Evolutionary conservation across 2,797 vertebrate genomes (phyloP), one percentile per base, ranked within the genome.

Genomic region (Catostomus latipinnis): DNA sequence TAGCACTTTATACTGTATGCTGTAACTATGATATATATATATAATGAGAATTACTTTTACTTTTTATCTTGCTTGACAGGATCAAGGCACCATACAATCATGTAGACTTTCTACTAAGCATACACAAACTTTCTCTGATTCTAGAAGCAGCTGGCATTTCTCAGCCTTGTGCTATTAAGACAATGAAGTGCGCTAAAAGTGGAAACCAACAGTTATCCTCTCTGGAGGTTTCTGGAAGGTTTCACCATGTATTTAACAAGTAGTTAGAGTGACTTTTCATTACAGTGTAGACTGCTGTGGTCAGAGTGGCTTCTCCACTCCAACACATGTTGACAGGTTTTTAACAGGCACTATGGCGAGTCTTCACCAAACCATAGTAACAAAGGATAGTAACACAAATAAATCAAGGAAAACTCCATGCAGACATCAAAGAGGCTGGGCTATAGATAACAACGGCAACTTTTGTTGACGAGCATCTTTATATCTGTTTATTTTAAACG

Each of bases 141-240:
- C 65, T 65, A 76, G 82, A 81, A 77, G 75, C 87, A 88, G 88
- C 84, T 87, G 87, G 69, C 57, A 79, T 78, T 85, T 86, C 84
- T 85, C 81, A 82, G 87, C 78, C 81, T 86, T 86, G 86, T 75
- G 79, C 3, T 78, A 76, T 78, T 86, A 67, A 91, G 90, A 95
- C 94, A 95, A 95, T 93, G 91, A 88, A 84, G 84, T 62, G 34
- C 8, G 81, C 93, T 94, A 94, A 93, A 94, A 93, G 84, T 69
- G 88, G 93, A 86, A 94, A 91, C 90, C 88, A 75, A 89, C 88
- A 92, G 90, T 94, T 94, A 94, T 81, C 82, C 83, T 83, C 89
- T 87, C 34, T 49, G 87, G 88, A 86, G 91, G 90, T 88, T 92
- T 83, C 88, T 90, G 92, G 90, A 90, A 88, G 71, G 46, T 65